phyloP scores from a whole-genome alignment of 2,888 invertebrate species.

The Anorthoa munda region DNA sequence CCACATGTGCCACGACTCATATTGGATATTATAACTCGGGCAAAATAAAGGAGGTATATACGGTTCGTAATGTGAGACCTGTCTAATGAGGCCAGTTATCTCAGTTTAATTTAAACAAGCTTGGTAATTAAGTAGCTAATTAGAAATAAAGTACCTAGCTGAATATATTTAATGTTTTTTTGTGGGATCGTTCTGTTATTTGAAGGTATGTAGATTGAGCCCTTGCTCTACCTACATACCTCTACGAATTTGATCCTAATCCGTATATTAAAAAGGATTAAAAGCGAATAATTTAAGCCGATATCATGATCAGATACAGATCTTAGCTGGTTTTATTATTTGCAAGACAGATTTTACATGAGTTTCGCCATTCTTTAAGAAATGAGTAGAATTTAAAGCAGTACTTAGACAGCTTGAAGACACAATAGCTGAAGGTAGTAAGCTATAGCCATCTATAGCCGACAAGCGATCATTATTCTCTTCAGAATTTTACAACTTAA shows the following conservation, averaged over 20 bases:
- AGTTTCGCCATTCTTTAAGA: conserved; percentile 9
- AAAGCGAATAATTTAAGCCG: conserved; percentile 11
- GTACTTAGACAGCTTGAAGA: conserved; percentile 22
- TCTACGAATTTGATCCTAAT: conserved; percentile 26
- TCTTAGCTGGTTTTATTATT: conserved; percentile 9
- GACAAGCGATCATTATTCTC: conserved; percentile 53
- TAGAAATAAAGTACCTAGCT: conserved; percentile 27
- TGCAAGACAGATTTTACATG: conserved; percentile 12
- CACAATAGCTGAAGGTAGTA: conserved; percentile 44
- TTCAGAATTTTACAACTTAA: conserved; percentile 63
- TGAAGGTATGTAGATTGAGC: conserved; percentile 7
- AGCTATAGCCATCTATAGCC: conserved; percentile 29
- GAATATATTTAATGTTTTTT: conserved; percentile 37
- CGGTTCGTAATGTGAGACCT: conserved; percentile 9
- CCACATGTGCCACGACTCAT: background rate
- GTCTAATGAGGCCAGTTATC: conserved; percentile 33
- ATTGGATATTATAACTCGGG: background rate
- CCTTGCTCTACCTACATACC: conserved; percentile 27
- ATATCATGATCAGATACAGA: no score
- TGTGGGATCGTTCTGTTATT: conserved; percentile 13
- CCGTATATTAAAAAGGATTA: conserved; percentile 18
- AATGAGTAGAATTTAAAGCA: conserved; percentile 46
- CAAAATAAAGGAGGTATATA: background rate
- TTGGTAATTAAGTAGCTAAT: conserved; percentile 32
- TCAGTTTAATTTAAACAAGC: conserved; percentile 33